Conservation (phyloP, 1,140 invertebrate genomes). For the Zaprionus inermis region DNA sequence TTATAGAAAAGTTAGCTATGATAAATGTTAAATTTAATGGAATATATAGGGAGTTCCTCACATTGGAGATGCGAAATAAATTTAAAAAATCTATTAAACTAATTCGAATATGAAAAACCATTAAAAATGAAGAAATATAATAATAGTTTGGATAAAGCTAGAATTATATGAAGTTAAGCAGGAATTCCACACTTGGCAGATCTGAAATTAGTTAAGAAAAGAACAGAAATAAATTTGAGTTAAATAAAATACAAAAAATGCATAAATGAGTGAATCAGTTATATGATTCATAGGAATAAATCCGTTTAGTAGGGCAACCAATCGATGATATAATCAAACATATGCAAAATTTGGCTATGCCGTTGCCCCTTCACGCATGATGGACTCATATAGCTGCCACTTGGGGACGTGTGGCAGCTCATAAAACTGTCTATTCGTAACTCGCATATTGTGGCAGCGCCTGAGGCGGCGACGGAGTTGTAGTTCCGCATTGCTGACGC, state of each 20-base stretch:
- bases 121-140: not conserved
- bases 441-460: constrained; percentile 13
- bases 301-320: not conserved
- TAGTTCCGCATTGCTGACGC: constrained; percentile 50
- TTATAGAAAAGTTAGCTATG: no score
- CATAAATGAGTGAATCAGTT: no score
- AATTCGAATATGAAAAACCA: no score
- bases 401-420: constrained; percentile 13
- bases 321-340: not conserved
- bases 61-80: no score
- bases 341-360: not conserved
- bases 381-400: constrained; percentile 31
- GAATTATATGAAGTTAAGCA: no score
- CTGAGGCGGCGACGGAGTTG: constrained; percentile 26
- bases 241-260: no score
- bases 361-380: not conserved
- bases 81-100: no score
- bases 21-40: no score
- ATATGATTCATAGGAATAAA: not conserved
- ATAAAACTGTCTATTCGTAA: constrained; percentile 33
- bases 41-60: no score
- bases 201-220: no score
- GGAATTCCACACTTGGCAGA: no score
- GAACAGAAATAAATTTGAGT: no score
- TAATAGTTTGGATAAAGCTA: not conserved